Evolutionary conservation across 2,113 vertebrate genomes (phyloP).

Genomic region (Myrmecobius fasciatus): DNA sequence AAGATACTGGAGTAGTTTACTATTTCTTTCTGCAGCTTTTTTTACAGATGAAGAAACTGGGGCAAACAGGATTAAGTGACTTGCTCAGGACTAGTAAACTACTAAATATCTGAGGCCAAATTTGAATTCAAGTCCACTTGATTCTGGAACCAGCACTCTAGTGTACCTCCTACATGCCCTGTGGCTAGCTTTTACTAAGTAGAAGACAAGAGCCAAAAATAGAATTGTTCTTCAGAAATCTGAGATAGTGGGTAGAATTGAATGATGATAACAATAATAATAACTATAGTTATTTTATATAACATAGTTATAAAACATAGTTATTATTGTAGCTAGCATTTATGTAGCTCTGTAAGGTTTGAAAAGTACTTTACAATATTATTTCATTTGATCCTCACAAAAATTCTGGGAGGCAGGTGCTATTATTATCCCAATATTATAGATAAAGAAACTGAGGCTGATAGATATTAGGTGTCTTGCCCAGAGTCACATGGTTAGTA

Average conservation of each 20-base stretch:
- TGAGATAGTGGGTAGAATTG: neutral
- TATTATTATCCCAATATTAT: neutral
- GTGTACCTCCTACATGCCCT: neutral
- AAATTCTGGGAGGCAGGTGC: neutral
- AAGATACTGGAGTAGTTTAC: neutral
- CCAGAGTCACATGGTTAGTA: neutral
- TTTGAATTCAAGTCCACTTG: neutral
- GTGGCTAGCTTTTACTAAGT: neutral
- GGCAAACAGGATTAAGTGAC: neutral
- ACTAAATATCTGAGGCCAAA: neutral
- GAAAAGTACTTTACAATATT: neutral
- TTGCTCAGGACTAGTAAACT: too few relatives aligned
- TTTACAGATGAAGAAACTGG: neutral
- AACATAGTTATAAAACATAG: too few relatives aligned
- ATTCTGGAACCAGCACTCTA: neutral
- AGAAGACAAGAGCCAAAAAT: neutral
- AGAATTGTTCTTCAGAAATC: neutral
- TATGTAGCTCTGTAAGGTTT: neutral
- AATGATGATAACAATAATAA: neutral
- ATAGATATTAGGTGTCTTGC: neutral
- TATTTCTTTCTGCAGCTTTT: neutral
- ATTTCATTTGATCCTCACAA: neutral
- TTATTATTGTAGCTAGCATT: neutral
- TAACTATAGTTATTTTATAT: too few relatives aligned
- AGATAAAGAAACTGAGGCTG: neutral